Conservation (phyloP, 2,888 invertebrate species). For the Hymenopus coronatus region DNA sequence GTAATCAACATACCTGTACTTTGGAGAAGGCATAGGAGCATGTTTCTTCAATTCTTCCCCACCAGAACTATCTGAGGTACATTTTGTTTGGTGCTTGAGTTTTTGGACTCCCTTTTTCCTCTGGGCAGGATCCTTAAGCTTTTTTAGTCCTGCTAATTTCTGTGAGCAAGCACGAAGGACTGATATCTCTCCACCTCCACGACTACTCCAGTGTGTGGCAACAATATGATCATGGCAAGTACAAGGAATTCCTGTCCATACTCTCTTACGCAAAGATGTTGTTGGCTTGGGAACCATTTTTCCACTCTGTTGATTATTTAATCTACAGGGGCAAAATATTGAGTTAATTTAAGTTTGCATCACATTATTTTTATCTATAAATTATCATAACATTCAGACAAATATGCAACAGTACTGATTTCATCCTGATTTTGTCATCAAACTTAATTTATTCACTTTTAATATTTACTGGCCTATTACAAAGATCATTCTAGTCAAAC, state of each 20-base stretch:
- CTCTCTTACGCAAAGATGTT: slow-evolving; percentile 64
- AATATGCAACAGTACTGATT: too few relatives aligned
- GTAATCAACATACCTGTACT: neutral
- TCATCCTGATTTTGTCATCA: too few relatives aligned
- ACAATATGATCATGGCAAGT: slow-evolving; percentile 22
- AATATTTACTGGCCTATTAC: too few relatives aligned
- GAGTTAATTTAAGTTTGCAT: too few relatives aligned
- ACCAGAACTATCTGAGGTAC: neutral
- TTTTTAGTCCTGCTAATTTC: slow-evolving; percentile 19
- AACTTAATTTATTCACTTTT: too few relatives aligned
- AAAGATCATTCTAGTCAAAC: too few relatives aligned
- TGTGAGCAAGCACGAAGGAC: slow-evolving; percentile 23
- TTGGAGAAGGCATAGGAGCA: neutral
- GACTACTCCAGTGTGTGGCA: slow-evolving; percentile 27
- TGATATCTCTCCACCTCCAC: neutral
- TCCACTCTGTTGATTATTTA: slow-evolving; percentile 43
- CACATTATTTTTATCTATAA: too few relatives aligned
- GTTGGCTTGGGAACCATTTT: slow-evolving; percentile 65
- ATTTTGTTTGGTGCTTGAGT: neutral
- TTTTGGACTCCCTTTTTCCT: neutral
- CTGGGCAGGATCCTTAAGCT: neutral
- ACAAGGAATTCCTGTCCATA: slow-evolving; percentile 57
- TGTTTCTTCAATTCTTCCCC: neutral
- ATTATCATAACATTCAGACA: too few relatives aligned
- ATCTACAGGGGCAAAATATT: neutral